Base-by-base conservation (phyloP, 2,113 vertebrate genomes). In the Cyprinus carpio region DNA sequence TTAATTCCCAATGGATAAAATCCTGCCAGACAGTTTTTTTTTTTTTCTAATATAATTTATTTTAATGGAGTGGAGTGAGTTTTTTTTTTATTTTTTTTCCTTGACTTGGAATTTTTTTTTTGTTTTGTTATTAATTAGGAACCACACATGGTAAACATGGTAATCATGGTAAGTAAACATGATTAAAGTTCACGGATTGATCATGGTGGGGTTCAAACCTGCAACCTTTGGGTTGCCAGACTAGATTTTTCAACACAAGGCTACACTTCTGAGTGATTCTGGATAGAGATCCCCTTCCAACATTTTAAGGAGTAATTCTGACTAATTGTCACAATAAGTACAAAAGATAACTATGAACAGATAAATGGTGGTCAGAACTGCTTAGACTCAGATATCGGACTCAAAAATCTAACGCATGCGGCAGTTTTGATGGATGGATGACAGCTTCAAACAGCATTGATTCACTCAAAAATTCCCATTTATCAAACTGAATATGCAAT, bases 371-470 rank as follows among this genome's bases (percentile, higher is more conserved):
- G 18, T 54, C 62, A 82, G 29, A 82, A 54, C 27, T 71, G 80
- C 80, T 82, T 82, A 69, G 65, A 54, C 43, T 56, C 20, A 40
- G 27, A 79, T 79, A 78, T 85, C 25, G 74, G 75, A 83, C 54
- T 75, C 23, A 62, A 23, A 69, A 78, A 83, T 86, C 71, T 86
- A 86, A 84, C 56, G 51, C 60, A 77, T 31, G 56, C 4, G 23
- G n/a, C 34, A 54, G 34, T 75, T 51, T 84, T 81, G 58, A 87
- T 37, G 6, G 6, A 40, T 40, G 81, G 80, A 87, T 88, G 78
- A 79, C 82, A 43, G 78, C 69, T 62, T 78, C 84, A 84, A 65
- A 87, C 81, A 31, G 27, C 65, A 90, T 81, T 82, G 88, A 89
- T 86, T 85, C 87, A 69, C 83, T 69, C 51, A 81, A 27, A 29